A percentile compares a stretch with the other conserved stretches of the same genome.
Evolutionary conservation across 2,888 invertebrate genomes (phyloP).

Genomic region (Heteromyza rotundicornis): DNA sequence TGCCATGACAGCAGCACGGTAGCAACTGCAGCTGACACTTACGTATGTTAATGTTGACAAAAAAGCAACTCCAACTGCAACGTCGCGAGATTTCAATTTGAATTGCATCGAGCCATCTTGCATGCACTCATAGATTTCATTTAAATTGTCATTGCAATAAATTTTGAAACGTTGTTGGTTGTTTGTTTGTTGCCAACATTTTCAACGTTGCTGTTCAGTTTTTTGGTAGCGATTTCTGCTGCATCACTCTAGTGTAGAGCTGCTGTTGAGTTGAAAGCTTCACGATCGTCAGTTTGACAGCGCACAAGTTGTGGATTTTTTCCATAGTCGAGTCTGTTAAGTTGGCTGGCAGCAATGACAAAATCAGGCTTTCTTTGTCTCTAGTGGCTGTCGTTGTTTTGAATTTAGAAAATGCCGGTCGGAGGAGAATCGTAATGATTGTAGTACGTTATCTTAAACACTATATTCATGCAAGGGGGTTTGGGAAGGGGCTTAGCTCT

Average conservation of each 20-base stretch:
- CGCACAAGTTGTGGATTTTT: background rate
- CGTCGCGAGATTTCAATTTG: constrained; percentile 15
- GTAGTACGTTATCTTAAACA: background rate
- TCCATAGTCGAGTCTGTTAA: background rate
- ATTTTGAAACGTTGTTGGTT: constrained; percentile 15
- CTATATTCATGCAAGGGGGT: background rate
- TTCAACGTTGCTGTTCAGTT: constrained; percentile 4
- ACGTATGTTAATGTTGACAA: constrained; percentile 58
- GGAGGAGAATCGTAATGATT: background rate
- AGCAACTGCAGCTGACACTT: constrained; percentile 53
- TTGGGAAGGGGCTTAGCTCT: too few relatives aligned
- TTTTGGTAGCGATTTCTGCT: background rate
- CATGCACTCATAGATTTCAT: constrained; percentile 17
- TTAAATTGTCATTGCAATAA: constrained; percentile 26
- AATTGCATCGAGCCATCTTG: background rate
- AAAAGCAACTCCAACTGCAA: constrained; percentile 38
- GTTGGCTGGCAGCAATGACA: background rate
- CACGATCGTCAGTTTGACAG: background rate
- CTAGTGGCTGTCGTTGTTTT: background rate
- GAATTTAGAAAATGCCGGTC: background rate
- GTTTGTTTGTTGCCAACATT: constrained; percentile 8
- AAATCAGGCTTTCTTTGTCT: background rate
- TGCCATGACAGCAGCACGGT: constrained; percentile 31
- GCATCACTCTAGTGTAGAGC: background rate
- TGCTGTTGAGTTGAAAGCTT: background rate